Percentiles rank a stretch among this genome's conserved stretches.
Conservation (phyloP, 2,888 invertebrate genomes). For the Alcis repandata region DNA sequence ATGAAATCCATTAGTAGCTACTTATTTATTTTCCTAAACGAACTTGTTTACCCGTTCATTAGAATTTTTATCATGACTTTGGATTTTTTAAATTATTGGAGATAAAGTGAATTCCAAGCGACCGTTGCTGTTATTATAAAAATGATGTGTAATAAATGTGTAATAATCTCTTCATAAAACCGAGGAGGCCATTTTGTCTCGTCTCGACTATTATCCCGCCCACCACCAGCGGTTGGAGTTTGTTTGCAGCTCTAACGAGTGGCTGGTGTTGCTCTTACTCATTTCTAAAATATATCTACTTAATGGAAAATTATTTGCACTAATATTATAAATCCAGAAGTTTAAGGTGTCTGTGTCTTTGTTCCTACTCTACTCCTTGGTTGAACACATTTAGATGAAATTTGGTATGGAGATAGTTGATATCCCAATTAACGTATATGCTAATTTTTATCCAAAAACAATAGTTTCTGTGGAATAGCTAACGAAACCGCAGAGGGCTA, state of each 20-base stretch:
- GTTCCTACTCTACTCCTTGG: too few species aligned
- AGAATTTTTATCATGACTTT: conserved; percentile 62
- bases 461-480: too few species aligned
- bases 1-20: conserved; percentile 57
- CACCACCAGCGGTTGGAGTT: conserved; percentile 52
- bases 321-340: too few species aligned
- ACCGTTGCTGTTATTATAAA: conserved; percentile 36
- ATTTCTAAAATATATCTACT: neutral
- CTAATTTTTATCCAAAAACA: too few species aligned
- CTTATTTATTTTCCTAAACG: conserved; percentile 63
- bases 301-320: conserved; percentile 57
- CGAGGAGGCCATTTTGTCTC: conserved; percentile 68
- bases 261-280: conserved; percentile 22
- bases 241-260: conserved; percentile 24
- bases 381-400: too few species aligned
- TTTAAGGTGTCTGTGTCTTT: too few species aligned
- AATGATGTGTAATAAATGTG: conserved; percentile 45
- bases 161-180: conserved; percentile 58
- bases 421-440: too few species aligned
- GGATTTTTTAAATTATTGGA: conserved; percentile 31
- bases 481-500: too few species aligned
- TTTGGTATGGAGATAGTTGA: too few species aligned
- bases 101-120: conserved; percentile 20
- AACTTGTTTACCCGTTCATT: conserved; percentile 58
- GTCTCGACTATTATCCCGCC: conserved; percentile 66